Percentiles rank a stretch among this genome's conserved stretches.
phyloP scores from a whole-genome alignment of 2,888 invertebrate species.

The Sinhomidia bicolor region DNA sequence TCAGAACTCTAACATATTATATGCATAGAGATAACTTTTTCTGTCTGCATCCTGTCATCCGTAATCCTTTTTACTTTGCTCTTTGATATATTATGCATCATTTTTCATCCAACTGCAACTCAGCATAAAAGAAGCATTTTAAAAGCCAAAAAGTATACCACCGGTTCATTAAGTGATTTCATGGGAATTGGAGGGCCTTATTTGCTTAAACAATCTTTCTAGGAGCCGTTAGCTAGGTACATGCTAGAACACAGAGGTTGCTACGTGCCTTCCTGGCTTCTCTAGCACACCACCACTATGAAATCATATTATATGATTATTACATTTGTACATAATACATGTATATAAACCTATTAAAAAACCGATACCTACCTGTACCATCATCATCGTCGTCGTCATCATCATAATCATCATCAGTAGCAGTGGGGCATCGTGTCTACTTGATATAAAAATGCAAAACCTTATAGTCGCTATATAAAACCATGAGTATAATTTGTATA shows the following conservation, averaged over 20 bases:
- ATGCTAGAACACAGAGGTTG: background rate
- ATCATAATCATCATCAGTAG: too few species aligned
- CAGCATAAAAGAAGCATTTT: constrained; percentile 46
- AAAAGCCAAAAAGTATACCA: constrained; percentile 67
- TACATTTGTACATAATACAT: constrained; percentile 4
- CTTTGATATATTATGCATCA: constrained; percentile 13
- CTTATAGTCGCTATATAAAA: too few species aligned
- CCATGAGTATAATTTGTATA: background rate
- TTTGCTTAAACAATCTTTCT: constrained; percentile 61
- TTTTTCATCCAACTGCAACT: constrained; percentile 21
- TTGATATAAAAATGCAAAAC: too few species aligned
- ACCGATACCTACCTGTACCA: background rate
- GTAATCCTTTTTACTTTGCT: background rate
- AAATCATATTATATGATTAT: constrained; percentile 38
- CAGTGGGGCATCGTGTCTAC: background rate
- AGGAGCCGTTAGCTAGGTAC: constrained; percentile 55
- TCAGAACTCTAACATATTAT: too few species aligned
- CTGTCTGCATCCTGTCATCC: background rate
- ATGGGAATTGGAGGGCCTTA: constrained; percentile 72
- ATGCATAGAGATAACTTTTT: background rate
- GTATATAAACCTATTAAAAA: background rate
- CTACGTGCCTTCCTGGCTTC: background rate
- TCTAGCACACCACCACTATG: too few species aligned
- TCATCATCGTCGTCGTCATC: too few species aligned
- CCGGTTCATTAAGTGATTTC: constrained; percentile 71